Evolutionary conservation across 2,888 invertebrate species (phyloP).

Genomic region (Chrysolina oricalcia): DNA sequence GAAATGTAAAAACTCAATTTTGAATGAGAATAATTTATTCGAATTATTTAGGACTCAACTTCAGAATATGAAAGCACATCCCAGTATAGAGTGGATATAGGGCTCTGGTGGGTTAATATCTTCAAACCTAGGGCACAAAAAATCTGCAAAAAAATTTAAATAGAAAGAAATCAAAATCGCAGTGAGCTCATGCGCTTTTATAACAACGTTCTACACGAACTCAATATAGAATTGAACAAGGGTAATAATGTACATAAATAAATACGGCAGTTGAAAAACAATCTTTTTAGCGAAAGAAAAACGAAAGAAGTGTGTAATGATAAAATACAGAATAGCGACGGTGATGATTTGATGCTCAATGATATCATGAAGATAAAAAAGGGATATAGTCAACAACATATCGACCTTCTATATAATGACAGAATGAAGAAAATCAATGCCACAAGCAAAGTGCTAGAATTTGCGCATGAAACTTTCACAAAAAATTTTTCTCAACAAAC

Average conservation of each 20-base stretch:
- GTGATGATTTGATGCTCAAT: too few species aligned
- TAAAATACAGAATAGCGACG: neutral
- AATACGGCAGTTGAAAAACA: slow-evolving; percentile 3
- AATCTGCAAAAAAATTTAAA: neutral
- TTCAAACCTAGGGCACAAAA: neutral
- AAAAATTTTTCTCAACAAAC: too few species aligned
- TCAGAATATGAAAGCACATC: neutral
- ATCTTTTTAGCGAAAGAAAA: neutral
- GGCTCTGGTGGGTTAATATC: slow-evolving; percentile 3
- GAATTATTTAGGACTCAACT: neutral
- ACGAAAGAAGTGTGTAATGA: neutral
- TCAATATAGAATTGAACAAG: too few species aligned
- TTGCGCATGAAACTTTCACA: neutral
- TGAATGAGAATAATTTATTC: neutral
- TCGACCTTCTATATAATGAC: neutral
- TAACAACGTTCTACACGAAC: slow-evolving; percentile 3
- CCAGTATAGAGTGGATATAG: neutral
- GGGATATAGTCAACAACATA: slow-evolving; percentile 2
- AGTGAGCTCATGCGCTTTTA: neutral
- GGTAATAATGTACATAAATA: neutral
- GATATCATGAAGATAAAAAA: neutral
- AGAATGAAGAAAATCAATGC: neutral
- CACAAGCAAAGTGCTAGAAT: neutral
- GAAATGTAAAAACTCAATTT: neutral
- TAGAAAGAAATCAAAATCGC: neutral